A percentile compares a stretch with the other conserved stretches of the same genome.
Conservation (phyloP, 1,140 invertebrate species). For the Mactra quadrangularis region DNA sequence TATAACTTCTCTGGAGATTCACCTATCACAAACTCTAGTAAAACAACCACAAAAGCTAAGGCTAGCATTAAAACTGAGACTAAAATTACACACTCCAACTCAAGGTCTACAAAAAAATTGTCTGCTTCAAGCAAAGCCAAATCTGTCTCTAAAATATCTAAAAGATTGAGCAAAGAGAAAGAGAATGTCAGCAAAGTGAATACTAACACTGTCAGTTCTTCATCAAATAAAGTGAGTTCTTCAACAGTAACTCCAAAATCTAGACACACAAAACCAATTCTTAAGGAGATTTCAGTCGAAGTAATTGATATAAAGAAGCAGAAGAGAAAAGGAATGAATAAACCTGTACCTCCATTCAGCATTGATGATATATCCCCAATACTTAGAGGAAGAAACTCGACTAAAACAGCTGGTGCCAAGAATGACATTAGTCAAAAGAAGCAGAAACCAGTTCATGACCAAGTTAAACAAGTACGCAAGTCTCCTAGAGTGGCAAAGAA, state of each 20-base stretch:
- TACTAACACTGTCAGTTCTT: neutral
- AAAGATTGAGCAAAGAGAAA: neutral
- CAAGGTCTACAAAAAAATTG: neutral
- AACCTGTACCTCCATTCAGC: conserved; percentile 27
- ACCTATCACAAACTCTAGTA: neutral
- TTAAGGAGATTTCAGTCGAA: neutral
- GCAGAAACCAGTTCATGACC: neutral
- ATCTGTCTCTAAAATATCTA: neutral
- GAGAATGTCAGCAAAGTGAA: neutral
- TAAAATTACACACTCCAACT: neutral
- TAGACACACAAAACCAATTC: neutral
- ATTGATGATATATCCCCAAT: conserved; percentile 55
- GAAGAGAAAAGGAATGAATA: neutral
- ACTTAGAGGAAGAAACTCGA: neutral
- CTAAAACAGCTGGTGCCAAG: neutral
- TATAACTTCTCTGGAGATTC: conserved; percentile 32
- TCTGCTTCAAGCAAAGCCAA: neutral
- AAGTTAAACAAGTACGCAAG: neutral
- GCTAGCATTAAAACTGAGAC: neutral
- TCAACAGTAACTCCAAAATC: too few relatives aligned
- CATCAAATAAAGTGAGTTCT: too few relatives aligned
- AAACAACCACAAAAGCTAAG: neutral
- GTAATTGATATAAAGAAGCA: neutral
- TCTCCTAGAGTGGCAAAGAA: neutral
- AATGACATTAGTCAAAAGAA: conserved; percentile 2